Evolutionary conservation across 2,888 invertebrate species (phyloP).

Genomic region (Apamea sordens): DNA sequence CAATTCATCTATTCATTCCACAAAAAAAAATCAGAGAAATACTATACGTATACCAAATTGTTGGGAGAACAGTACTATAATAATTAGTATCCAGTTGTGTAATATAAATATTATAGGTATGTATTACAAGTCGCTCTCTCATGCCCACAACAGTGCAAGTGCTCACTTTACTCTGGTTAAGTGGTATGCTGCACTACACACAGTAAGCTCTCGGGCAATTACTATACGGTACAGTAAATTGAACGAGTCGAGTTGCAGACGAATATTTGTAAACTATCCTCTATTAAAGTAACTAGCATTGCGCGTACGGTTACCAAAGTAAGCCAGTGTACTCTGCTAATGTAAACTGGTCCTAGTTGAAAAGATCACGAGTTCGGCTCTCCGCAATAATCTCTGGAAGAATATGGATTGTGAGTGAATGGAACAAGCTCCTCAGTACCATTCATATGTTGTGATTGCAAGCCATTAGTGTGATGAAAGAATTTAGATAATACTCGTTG

Average conservation of each 20-base stretch:
- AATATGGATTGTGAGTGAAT: slow-evolving; percentile 32
- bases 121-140: slow-evolving; percentile 4
- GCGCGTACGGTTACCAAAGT: neutral
- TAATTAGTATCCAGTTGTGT: neutral
- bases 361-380: slow-evolving; percentile 23
- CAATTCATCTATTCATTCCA: neutral
- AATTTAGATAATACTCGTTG: slow-evolving; percentile 19
- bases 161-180: slow-evolving; percentile 30
- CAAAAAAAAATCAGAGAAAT: neutral
- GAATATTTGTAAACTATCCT: slow-evolving; percentile 40
- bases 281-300: slow-evolving; percentile 10
- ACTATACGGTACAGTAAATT: slow-evolving; percentile 41
- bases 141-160: slow-evolving; percentile 35
- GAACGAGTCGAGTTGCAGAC: slow-evolving; percentile 33
- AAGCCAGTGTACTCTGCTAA: slow-evolving; percentile 19
- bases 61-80: neutral
- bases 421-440: slow-evolving; percentile 33
- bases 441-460: slow-evolving; percentile 26
- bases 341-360: slow-evolving; percentile 1
- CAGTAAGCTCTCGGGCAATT: slow-evolving; percentile 52
- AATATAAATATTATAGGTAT: slow-evolving; percentile 3
- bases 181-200: slow-evolving; percentile 39
- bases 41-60: neutral
- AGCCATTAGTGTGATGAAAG: slow-evolving; percentile 33
- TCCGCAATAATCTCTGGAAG: slow-evolving; percentile 28